Conservation (phyloP, 2,797 vertebrate species). For the Tachyglossus aculeatus region DNA sequence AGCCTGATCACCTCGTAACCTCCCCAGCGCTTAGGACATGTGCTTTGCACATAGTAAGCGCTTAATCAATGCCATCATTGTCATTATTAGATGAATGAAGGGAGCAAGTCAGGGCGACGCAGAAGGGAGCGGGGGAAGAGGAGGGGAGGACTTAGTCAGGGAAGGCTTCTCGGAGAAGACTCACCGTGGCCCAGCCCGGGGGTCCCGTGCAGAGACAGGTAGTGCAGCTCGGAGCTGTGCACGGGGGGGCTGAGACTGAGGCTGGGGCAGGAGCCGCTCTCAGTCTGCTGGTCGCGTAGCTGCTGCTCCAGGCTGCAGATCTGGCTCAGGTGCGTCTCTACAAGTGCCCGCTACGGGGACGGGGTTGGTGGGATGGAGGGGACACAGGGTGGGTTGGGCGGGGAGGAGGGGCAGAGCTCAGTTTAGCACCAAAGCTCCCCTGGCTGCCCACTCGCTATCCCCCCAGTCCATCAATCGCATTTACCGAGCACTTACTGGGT, state of each 20-base stretch:
- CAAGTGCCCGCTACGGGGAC: conserved; percentile 83
- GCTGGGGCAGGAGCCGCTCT: conserved; percentile 65
- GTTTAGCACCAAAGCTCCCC: background rate
- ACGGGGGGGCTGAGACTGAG: conserved; percentile 73
- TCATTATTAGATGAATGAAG: background rate
- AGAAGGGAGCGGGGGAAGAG: background rate
- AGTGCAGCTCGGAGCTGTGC: conserved; percentile 89
- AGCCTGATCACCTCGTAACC: too few species aligned
- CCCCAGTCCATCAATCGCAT: too few species aligned
- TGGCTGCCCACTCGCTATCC: fast-evolving
- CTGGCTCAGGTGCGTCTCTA: conserved; percentile 92
- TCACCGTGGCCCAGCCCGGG: conserved; percentile 73
- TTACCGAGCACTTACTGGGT: too few species aligned
- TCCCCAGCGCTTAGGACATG: too few species aligned
- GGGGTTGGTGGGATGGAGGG: fast-evolving
- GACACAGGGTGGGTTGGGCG: too few species aligned
- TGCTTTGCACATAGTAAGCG: too few species aligned
- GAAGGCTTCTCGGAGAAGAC: background rate
- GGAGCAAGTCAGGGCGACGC: background rate
- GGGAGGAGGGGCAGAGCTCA: too few species aligned
- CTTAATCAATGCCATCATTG: too few species aligned
- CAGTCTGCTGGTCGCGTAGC: conserved; percentile 84
- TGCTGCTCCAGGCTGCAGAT: conserved; percentile 91
- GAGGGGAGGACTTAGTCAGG: background rate
- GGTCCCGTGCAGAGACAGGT: conserved; percentile 85